Percentiles rank a stretch among this genome's conserved stretches.
phyloP scores from a whole-genome alignment of 2,113 vertebrate species.

The Hymenochirus boettgeri region DNA sequence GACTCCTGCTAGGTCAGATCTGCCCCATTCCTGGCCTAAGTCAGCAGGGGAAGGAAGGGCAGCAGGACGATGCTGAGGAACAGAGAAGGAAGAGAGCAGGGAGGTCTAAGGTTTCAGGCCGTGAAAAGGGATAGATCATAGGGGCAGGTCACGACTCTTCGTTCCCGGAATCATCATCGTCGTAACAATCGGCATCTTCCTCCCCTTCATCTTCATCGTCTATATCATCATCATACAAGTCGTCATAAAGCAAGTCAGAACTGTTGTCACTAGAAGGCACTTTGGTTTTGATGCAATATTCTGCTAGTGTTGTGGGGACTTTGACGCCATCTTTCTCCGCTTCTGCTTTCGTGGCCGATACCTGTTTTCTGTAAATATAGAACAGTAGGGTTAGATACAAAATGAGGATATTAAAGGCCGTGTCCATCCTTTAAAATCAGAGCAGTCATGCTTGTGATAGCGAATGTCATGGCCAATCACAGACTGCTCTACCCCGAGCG shows the following conservation, averaged over 20 bases:
- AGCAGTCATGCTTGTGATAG: too few relatives aligned
- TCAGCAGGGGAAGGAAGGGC: constrained; percentile 53
- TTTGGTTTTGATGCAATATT: constrained; percentile 98
- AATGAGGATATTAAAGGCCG: too few relatives aligned
- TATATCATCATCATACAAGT: constrained; percentile 93
- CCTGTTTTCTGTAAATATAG: constrained; percentile 77
- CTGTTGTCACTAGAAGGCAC: constrained; percentile 98
- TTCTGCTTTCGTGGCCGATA: constrained; percentile 88
- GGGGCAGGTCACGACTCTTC: constrained; percentile 86
- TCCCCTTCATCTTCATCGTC: constrained; percentile 90
- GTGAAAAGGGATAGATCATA: constrained; percentile 4
- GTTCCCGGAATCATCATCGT: constrained; percentile 94
- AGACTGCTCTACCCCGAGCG: too few relatives aligned
- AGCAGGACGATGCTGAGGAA: constrained; percentile 16
- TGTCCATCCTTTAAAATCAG: too few relatives aligned
- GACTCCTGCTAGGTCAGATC: constrained; percentile 58
- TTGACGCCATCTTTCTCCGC: constrained; percentile 95
- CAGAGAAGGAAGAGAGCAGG: constrained; percentile 48
- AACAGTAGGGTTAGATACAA: too few relatives aligned
- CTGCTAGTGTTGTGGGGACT: constrained; percentile 93
- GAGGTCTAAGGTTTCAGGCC: constrained; percentile 43
- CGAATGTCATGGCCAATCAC: too few relatives aligned
- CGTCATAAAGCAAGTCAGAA: constrained; percentile 95
- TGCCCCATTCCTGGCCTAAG: constrained; percentile 71
- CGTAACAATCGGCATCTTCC: constrained; percentile 83